Evolutionary conservation across 2,888 invertebrate genomes (phyloP).

Genomic region (Temnothorax rugatulus): DNA sequence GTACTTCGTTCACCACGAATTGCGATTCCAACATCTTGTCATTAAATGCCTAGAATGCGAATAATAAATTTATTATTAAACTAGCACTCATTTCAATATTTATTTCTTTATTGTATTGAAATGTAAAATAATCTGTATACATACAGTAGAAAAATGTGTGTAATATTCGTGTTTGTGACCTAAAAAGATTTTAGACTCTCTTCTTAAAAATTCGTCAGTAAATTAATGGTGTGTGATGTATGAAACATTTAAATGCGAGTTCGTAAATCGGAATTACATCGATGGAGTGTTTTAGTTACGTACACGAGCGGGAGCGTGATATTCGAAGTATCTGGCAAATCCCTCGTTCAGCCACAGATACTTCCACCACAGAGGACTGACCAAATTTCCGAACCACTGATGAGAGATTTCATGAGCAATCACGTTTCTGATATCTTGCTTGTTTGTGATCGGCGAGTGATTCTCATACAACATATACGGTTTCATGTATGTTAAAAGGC

Average conservation of each 20-base stretch:
- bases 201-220: not conserved
- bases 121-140: not conserved
- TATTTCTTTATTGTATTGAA: not conserved
- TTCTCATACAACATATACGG: slow-evolving; percentile 91
- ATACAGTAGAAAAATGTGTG: not conserved
- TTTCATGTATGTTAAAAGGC: slow-evolving; percentile 88
- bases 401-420: slow-evolving; percentile 88
- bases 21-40: slow-evolving; percentile 90
- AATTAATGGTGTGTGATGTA: not conserved
- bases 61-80: not conserved
- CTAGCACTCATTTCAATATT: not conserved
- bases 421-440: slow-evolving; percentile 79
- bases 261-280: not conserved
- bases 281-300: slow-evolving; percentile 49
- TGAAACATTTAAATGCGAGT: not conserved
- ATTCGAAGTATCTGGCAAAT: slow-evolving; percentile 88
- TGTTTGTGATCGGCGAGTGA: slow-evolving; percentile 68
- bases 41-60: slow-evolving; percentile 87
- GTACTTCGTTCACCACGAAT: slow-evolving; percentile 91
- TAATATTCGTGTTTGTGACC: not conserved
- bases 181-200: not conserved
- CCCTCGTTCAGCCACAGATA: slow-evolving; percentile 86
- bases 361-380: slow-evolving; percentile 85
- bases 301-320: slow-evolving; percentile 83
- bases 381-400: slow-evolving; percentile 87